Evolutionary conservation across 2,888 invertebrate genomes (phyloP), one percentile per base, ranked within the genome.

Genomic region (Argyra leucocephala): DNA sequence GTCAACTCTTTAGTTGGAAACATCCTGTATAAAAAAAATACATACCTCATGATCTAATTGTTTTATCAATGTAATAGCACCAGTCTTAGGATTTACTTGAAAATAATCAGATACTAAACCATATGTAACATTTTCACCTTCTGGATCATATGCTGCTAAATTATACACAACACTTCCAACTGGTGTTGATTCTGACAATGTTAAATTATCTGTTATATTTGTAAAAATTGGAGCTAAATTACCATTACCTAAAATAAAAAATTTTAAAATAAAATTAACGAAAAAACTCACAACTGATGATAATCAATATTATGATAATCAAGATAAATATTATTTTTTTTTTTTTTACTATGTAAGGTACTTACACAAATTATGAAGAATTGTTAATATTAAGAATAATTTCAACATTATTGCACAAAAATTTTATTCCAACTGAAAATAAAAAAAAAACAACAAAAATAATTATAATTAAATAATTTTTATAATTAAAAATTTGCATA

Each of bases 41-140:
- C 71, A 76, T 78, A 90, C 90, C 84, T 94, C 93, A 74, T 91
- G 85, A 80, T 95, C 92, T 70, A 95, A 81, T 1, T 89, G 87
- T 75, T 88, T 87, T 18, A 86, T 85, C 57, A 94, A 81, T 1
- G 86, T 90, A 63, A 95, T 91, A 68, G 88, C 87, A 12, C 94
- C 94, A 2, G 89, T 87, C 60, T 82, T 82, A 15, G 88, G 83
- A 78, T 94, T 84, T 12, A 93, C 93, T 68, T 83, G 82, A 72
- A 94, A 88, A 74, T 88, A 85, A 77, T 93, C 91, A 3, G 93
- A 92, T 68, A 88, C 85, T 66, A 91, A 82, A 63, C 88, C 88
- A 76, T 84, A 87, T 69, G 82, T 83, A 58, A 86, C 82, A 81
- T 86, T 84, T 37, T 88, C 84, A 61, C 88, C 88, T 76, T 93